phyloP scores from a whole-genome alignment of 2,797 vertebrate genomes.

The Periparus ater region DNA sequence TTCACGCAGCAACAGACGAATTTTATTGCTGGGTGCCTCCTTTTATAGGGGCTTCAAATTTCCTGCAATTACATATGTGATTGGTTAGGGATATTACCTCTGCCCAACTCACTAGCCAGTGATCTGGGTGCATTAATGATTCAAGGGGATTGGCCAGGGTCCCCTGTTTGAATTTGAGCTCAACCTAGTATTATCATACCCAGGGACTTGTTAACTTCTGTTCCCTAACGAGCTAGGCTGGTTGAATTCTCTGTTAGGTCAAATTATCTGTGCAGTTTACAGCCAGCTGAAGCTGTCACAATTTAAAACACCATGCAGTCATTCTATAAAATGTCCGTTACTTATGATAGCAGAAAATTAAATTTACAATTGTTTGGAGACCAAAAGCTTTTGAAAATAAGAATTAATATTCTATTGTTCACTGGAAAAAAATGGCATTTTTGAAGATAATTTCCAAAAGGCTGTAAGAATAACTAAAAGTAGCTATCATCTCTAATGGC shows the following conservation, averaged over 20 bases:
- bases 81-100: background rate
- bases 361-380: background rate
- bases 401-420: background rate
- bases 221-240: background rate
- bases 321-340: background rate
- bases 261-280: background rate
- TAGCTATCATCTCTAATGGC: background rate
- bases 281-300: background rate
- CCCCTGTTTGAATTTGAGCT: background rate
- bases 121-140: background rate
- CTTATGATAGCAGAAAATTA: background rate
- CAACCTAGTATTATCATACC: background rate
- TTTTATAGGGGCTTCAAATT: background rate
- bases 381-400: background rate
- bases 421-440: background rate
- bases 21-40: background rate
- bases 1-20: background rate
- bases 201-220: background rate
- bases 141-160: background rate
- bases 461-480: background rate
- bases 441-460: background rate
- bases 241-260: background rate
- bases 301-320: background rate
- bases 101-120: background rate
- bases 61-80: background rate